These are phyloP conservation scores for Tamias sibiricus DNA, from an alignment of 2,113 vertebrate species.

Conservation along the genomic window DNA sequence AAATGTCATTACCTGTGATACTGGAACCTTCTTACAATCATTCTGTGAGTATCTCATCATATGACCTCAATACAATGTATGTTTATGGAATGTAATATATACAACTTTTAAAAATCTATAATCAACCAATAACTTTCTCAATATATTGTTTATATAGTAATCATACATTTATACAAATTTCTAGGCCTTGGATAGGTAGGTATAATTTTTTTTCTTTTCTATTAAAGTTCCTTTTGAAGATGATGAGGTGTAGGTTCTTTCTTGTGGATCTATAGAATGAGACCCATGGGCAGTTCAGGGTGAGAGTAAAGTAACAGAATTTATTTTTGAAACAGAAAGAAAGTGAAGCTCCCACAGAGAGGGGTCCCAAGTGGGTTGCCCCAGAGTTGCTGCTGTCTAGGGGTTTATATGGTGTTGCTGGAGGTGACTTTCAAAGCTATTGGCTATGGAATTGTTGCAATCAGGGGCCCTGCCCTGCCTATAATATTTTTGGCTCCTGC, in stretches of 20 bases:
- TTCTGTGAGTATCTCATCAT: constrained; percentile 91
- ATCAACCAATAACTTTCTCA: neutral
- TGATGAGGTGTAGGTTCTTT: neutral
- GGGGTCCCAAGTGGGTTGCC: no score
- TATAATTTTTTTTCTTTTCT: constrained; percentile 24
- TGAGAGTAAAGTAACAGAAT: no score
- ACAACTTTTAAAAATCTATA: neutral
- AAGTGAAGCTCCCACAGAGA: no score
- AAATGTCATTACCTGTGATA: constrained; percentile 96
- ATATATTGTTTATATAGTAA: neutral
- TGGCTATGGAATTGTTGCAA: no score
- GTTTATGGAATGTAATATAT: neutral
- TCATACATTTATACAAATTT: constrained; percentile 4
- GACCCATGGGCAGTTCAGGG: no score
- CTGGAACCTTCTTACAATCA: constrained; percentile 95
- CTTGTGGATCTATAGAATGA: no score
- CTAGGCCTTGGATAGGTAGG: constrained; percentile 36
- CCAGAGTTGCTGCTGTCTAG: no score
- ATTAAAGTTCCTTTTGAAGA: constrained; percentile 32
- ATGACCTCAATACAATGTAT: constrained; percentile 54
- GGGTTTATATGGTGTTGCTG: no score
- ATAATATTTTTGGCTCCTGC: no score
- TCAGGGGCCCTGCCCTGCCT: no score
- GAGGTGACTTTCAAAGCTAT: no score
- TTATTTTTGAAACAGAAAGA: no score